A percentile compares a stretch with the other conserved stretches of the same genome.
These are phyloP conservation scores for Erpetoichthys calabaricus DNA, from an alignment of 2,797 vertebrate species.

Conservation along the genomic window DNA sequence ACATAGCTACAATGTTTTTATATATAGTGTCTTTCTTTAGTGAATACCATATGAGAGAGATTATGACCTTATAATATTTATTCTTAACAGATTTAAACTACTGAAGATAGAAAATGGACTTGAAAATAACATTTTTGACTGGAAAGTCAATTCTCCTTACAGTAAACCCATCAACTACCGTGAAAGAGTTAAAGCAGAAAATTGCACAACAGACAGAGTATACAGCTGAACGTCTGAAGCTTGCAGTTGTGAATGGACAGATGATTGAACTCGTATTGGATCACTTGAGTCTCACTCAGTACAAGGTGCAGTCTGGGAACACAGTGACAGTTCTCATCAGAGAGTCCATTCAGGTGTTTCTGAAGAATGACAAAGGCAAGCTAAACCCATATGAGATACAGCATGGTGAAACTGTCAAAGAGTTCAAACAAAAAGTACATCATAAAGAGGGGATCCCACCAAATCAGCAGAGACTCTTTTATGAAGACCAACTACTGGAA, in stretches of 20 bases:
- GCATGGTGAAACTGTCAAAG: slow-evolving; percentile 21
- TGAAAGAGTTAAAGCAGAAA: slow-evolving; percentile 23
- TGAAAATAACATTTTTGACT: too few relatives aligned
- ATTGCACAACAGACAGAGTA: slow-evolving; percentile 9
- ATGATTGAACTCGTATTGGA: slow-evolving; percentile 23
- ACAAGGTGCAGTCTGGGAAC: slow-evolving; percentile 25
- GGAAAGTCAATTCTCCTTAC: too few relatives aligned
- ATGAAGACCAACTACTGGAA: slow-evolving; percentile 22
- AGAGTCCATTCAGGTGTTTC: slow-evolving; percentile 33
- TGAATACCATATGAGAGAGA: too few relatives aligned
- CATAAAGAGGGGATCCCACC: slow-evolving; percentile 18
- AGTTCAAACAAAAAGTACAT: slow-evolving; percentile 29
- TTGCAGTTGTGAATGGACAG: slow-evolving; percentile 25
- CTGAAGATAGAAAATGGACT: too few relatives aligned
- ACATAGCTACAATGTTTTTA: too few relatives aligned
- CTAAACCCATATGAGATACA: slow-evolving; percentile 25
- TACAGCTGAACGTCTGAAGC: background rate
- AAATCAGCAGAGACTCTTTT: slow-evolving; percentile 42
- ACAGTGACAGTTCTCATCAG: slow-evolving; percentile 28
- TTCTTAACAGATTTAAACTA: too few relatives aligned
- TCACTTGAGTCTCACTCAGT: slow-evolving; percentile 10
- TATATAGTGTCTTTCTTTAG: too few relatives aligned
- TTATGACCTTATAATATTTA: too few relatives aligned
- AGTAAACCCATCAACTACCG: slow-evolving; percentile 16
- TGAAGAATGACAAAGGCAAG: slow-evolving; percentile 29